Conservation (phyloP, 2,113 vertebrate species). For the Tachysurus vachellii region DNA sequence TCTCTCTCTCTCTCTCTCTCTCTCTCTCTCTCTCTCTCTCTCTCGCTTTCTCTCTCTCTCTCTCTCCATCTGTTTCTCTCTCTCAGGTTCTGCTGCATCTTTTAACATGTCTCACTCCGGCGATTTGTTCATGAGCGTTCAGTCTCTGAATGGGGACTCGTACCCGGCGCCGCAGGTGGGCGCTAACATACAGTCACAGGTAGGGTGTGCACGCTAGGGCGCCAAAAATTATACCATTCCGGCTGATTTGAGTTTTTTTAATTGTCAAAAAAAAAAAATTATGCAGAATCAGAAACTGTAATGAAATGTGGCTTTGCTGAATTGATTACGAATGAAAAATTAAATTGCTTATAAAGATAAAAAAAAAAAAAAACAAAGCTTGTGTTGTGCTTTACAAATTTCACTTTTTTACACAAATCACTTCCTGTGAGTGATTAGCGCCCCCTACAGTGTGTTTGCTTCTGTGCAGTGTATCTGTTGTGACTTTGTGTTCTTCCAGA, state of each 20-base stretch:
- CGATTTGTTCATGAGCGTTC: constrained; percentile 99
- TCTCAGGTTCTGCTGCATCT: constrained; percentile 98
- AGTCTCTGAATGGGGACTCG: constrained; percentile 99
- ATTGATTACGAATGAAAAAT: neutral
- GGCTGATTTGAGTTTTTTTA: neutral
- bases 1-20: constrained; percentile 47
- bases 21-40: constrained; percentile 59
- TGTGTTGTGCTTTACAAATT: neutral
- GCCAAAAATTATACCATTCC: constrained; percentile 5
- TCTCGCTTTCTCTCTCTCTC: neutral
- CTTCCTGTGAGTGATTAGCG: constrained; percentile 35
- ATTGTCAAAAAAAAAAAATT: neutral
- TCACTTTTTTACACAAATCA: neutral
- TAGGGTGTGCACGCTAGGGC: constrained; percentile 78
- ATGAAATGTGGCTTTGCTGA: neutral
- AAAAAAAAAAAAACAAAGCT: neutral
- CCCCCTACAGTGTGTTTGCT: constrained; percentile 27
- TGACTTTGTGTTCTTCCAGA: neutral
- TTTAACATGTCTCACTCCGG: constrained; percentile 99
- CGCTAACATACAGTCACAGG: constrained; percentile 99
- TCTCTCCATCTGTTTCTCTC: constrained; percentile 52
- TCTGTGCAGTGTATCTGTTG: neutral
- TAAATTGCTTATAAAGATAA: neutral
- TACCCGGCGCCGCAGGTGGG: constrained; percentile 99
- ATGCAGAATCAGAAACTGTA: neutral